phyloP scores from a whole-genome alignment of 1,140 invertebrate species.

The Platorchestia sp. region DNA sequence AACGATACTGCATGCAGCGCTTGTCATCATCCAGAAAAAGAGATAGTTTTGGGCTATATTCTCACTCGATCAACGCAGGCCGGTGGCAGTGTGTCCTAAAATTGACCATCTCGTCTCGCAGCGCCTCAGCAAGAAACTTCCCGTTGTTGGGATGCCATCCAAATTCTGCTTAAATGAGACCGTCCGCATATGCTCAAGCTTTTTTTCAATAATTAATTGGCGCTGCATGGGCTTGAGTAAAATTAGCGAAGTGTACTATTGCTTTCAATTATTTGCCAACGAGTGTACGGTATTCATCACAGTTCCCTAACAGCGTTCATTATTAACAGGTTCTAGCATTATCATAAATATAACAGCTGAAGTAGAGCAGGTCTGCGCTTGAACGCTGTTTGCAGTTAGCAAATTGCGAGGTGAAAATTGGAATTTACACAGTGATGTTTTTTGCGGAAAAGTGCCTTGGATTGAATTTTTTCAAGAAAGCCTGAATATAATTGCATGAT shows the following conservation, averaged over 20 bases:
- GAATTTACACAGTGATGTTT: background rate
- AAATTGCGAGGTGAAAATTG: background rate
- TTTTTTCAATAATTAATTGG: background rate
- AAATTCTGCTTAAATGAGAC: background rate
- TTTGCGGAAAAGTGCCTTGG: background rate
- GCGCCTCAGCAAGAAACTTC: background rate
- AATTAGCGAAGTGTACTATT: background rate
- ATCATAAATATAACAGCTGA: background rate
- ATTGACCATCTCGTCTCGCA: background rate
- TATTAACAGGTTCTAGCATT: background rate
- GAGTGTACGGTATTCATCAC: background rate
- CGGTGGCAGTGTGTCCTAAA: background rate
- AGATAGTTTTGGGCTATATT: background rate
- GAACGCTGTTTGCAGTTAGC: background rate
- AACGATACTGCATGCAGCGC: background rate
- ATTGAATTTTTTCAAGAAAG: too few species aligned
- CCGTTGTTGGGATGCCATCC: background rate
- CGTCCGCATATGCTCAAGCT: background rate
- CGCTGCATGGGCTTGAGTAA: background rate
- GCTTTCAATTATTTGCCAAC: background rate
- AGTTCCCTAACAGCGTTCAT: background rate
- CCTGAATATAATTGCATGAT: too few species aligned
- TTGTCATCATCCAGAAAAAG: background rate
- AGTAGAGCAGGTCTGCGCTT: too few species aligned
- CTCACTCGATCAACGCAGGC: background rate